A percentile compares a stretch with the other conserved stretches of the same genome.
phyloP scores from a whole-genome alignment of 2,797 vertebrate species.

The Karalla daura region DNA sequence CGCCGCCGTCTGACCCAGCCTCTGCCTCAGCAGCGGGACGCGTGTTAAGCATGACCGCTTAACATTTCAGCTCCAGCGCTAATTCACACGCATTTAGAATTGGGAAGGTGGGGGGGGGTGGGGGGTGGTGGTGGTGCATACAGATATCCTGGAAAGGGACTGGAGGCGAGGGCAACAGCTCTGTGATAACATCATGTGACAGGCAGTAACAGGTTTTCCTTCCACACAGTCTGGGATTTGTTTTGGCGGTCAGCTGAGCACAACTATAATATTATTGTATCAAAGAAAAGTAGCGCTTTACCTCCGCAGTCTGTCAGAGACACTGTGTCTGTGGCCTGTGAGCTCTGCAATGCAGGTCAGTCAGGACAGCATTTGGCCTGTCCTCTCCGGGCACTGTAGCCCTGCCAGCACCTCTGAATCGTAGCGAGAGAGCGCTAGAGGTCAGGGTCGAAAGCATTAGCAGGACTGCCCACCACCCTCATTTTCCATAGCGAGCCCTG shows the following conservation, averaged over 20 bases:
- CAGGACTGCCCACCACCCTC: conserved; percentile 56
- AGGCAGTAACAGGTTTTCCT: neutral
- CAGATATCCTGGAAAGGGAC: conserved; percentile 17
- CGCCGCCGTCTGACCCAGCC: conserved; percentile 37
- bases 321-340: conserved; percentile 15
- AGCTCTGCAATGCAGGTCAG: conserved; percentile 33
- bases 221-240: neutral
- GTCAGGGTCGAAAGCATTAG: conserved; percentile 76
- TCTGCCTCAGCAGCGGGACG: conserved; percentile 38
- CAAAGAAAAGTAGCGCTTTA: neutral
- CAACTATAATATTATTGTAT: neutral
- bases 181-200: neutral
- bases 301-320: conserved; percentile 12
- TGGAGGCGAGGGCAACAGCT: conserved; percentile 8
- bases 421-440: conserved; percentile 66
- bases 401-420: conserved; percentile 42
- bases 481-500: conserved; percentile 67
- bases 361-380: conserved; percentile 21
- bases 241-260: neutral
- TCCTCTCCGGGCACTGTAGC: conserved; percentile 26
- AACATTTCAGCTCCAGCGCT: conserved; percentile 39
- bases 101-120: too few relatives aligned
- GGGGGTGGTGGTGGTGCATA: too few relatives aligned
- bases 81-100: conserved; percentile 53
- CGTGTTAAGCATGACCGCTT: conserved; percentile 46